Conservation (phyloP, 1,140 invertebrate species). For the Eueides isabella region DNA sequence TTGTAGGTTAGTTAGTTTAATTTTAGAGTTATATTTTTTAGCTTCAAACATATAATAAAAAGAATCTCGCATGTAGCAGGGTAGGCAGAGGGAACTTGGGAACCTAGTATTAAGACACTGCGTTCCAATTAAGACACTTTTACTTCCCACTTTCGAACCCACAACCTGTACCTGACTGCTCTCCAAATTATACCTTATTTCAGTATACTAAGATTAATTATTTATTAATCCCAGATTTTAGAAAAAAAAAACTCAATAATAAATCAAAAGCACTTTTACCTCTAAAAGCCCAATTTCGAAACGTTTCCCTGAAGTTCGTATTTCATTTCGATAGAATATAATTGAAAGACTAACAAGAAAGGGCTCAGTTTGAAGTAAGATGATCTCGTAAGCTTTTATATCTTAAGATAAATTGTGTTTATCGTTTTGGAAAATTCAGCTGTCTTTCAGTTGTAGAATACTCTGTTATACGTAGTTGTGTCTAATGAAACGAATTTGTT, state of each 20-base stretch:
- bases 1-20: neutral
- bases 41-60: too few relatives aligned
- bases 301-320: neutral
- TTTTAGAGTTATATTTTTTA: neutral
- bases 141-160: too few relatives aligned
- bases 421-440: conserved; percentile 26
- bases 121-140: too few relatives aligned
- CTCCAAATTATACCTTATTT: too few relatives aligned
- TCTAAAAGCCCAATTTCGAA: neutral
- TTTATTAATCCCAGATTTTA: too few relatives aligned
- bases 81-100: too few relatives aligned
- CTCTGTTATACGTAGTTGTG: neutral
- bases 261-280: neutral
- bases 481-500: neutral
- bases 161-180: too few relatives aligned
- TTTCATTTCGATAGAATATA: neutral
- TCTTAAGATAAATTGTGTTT: conserved; percentile 27
- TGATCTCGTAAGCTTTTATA: conserved; percentile 24
- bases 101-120: too few relatives aligned
- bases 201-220: too few relatives aligned
- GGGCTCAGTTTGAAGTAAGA: conserved; percentile 1
- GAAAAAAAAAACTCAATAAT: too few relatives aligned
- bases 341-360: conserved; percentile 1
- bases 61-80: too few relatives aligned
- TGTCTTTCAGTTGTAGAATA: conserved; percentile 10